Conservation (phyloP, 1,140 invertebrate genomes). For the Hyphantria cunea region DNA sequence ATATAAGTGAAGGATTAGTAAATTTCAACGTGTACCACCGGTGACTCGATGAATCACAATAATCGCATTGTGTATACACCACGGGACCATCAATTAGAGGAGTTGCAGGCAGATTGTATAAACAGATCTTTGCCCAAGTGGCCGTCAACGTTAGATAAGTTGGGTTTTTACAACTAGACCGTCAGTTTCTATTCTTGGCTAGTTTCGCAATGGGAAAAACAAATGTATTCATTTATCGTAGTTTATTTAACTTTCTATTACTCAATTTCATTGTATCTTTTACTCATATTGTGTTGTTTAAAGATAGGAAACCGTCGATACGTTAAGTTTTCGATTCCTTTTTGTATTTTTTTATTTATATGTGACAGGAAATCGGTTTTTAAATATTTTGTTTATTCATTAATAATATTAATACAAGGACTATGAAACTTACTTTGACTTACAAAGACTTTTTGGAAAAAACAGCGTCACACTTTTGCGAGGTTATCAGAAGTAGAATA, state of each 20-base stretch:
- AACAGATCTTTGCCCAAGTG: slow-evolving; percentile 48
- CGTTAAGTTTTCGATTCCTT: no score
- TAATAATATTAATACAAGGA: no score
- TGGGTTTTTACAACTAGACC: slow-evolving; percentile 27
- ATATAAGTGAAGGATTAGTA: slow-evolving; percentile 26
- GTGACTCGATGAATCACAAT: slow-evolving; percentile 35
- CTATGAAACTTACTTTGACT: no score
- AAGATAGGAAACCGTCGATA: no score
- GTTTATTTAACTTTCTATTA: slow-evolving; percentile 5
- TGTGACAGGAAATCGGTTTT: no score
- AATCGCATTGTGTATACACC: slow-evolving; percentile 35
- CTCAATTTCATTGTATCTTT: no score
- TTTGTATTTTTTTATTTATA: no score
- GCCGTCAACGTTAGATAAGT: slow-evolving; percentile 30
- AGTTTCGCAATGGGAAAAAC: slow-evolving; percentile 24
- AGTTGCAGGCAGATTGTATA: slow-evolving; percentile 55
- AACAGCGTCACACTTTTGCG: no score
- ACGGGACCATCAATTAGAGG: slow-evolving; percentile 60
- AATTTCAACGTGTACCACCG: slow-evolving; percentile 32
- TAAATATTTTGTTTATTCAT: no score
- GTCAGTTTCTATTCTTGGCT: slow-evolving; percentile 20
- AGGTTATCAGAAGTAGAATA: no score
- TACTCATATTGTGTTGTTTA: no score
- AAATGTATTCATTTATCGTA: slow-evolving; percentile 16
- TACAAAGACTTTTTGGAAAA: no score